A percentile compares a stretch with the other conserved stretches of the same genome.
Conservation (phyloP, 2,888 invertebrate genomes). For the Agrotis ipsilon region DNA sequence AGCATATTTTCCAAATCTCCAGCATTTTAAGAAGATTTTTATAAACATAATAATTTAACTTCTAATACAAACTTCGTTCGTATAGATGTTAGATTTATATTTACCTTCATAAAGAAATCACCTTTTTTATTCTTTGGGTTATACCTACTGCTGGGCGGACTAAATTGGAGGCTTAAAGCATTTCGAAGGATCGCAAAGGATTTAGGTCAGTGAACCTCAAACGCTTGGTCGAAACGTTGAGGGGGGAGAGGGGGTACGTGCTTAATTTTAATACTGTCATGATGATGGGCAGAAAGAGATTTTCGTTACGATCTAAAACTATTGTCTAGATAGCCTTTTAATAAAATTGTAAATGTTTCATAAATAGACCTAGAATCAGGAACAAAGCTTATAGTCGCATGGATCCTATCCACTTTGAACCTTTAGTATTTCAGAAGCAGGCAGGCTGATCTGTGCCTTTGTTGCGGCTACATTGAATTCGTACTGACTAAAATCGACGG, state of each 20-base stretch:
- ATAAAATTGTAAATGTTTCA: too few relatives aligned
- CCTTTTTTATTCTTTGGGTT: slow-evolving; percentile 2
- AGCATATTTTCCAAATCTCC: not conserved
- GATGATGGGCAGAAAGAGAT: not conserved
- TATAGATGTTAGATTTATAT: not conserved
- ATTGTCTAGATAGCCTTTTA: too few relatives aligned
- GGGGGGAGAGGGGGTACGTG: slow-evolving; percentile 8
- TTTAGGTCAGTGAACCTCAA: slow-evolving; percentile 35
- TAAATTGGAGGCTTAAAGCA: slow-evolving; percentile 27
- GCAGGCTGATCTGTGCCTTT: not conserved
- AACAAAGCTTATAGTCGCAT: not conserved
- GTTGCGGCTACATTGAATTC: not conserved
- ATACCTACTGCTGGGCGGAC: not conserved
- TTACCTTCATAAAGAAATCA: not conserved
- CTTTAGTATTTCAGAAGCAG: too few relatives aligned
- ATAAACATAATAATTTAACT: too few relatives aligned
- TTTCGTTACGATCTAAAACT: not conserved
- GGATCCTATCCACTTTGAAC: too few relatives aligned
- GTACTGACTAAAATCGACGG: too few relatives aligned
- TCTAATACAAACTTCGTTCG: not conserved
- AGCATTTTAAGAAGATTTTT: too few relatives aligned
- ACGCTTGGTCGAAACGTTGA: slow-evolving; percentile 16
- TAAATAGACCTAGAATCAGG: not conserved
- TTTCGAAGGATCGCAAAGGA: slow-evolving; percentile 33
- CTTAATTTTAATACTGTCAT: slow-evolving; percentile 10